phyloP scores from a whole-genome alignment of 2,113 vertebrate genomes.

The Numida meleagris region DNA sequence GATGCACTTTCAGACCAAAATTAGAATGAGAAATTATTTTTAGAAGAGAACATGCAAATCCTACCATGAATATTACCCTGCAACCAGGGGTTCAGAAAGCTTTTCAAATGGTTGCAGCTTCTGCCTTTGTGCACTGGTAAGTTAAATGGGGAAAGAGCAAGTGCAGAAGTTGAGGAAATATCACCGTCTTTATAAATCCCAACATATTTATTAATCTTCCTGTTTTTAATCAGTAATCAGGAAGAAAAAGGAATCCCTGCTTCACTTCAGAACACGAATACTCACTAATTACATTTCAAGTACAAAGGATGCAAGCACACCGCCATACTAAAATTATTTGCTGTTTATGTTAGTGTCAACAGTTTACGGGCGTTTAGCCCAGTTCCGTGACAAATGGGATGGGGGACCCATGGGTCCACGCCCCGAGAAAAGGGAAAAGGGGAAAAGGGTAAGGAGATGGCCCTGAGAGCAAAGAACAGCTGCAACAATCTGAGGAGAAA shows the following conservation, averaged over 20 bases:
- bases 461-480: too few species aligned
- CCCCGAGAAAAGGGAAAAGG: too few species aligned
- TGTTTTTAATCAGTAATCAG: background rate
- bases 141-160: background rate
- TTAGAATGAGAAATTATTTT: background rate
- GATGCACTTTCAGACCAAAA: background rate
- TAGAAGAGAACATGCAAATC: background rate
- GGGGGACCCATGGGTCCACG: too few species aligned
- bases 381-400: too few species aligned
- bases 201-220: background rate
- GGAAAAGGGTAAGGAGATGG: too few species aligned
- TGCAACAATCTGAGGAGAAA: too few species aligned
- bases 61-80: background rate
- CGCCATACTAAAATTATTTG: constrained; percentile 27
- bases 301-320: constrained; percentile 17
- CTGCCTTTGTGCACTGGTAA: accelerated
- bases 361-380: too few species aligned
- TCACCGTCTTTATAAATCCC: background rate
- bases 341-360: constrained; percentile 36
- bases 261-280: constrained; percentile 25
- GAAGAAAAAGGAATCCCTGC: background rate
- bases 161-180: background rate
- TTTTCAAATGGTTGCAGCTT: background rate
- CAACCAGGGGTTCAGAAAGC: background rate
- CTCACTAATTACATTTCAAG: background rate